Base-by-base conservation (phyloP, 1,140 invertebrate species). In the Andrena cerasifolii region DNA sequence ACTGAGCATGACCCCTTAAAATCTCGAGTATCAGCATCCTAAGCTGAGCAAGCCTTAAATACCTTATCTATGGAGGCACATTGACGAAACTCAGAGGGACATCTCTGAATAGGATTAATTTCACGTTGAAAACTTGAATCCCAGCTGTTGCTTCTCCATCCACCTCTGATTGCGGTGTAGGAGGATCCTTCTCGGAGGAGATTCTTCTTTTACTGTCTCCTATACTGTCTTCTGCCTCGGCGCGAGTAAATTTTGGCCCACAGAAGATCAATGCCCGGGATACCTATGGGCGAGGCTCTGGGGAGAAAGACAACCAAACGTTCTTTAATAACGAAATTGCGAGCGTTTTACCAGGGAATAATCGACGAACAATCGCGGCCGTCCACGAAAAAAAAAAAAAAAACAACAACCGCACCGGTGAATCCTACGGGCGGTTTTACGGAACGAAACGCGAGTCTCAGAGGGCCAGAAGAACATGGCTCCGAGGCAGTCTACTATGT, bases 401-500 rank as follows among this genome's bases (percentile, higher is more conserved):
- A 40, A 18, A 28, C 33, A 26, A 49, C 33, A 33, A 65, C 66
- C 78, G 24, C 53, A n/a, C 65, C 54, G 40, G 45, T 26, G 65
- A 76, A 47, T 83, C 61, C 53, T 62, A 63, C 71, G 54, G 63
- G 54, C 53, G 49, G 36, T 54, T 67, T 62, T 74, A 36, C 71
- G 36, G 71, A 65, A 71, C 77, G 70, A 61, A 79, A 61, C 81
- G 43, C 49, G 47, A 43, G 71, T 84, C 75, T 70, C 72, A 73
- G 33, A 68, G 33, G 18, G 62, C 31, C 72, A 63, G 83, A 65
- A 58, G 72, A 59, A 33, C 40, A 63, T 72, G 26, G 82, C 73
- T 72, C 54, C 21, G 65, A 80, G 83, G 78, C 78, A 75, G 28
- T 84, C 67, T 70, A 70, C 67, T 59, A 66, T 59, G 54, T 53